Conservation (phyloP, 2,888 invertebrate species). For the Folsomia manolachei region DNA sequence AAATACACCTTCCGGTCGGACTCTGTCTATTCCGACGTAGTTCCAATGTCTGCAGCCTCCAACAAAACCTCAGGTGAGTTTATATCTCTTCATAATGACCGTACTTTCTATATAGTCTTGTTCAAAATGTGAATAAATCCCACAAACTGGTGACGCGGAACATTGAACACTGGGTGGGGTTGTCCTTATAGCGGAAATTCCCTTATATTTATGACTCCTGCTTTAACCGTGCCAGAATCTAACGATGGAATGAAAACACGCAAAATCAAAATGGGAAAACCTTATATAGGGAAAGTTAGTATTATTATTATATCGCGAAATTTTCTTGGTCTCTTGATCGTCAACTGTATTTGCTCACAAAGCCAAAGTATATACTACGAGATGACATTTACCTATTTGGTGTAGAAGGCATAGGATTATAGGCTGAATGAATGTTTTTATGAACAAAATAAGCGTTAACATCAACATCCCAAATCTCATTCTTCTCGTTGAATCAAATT, state of each 20-base stretch:
- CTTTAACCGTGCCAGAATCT: not conserved
- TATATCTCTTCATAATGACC: not conserved
- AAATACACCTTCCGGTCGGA: constrained; percentile 50
- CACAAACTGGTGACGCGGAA: too few species aligned
- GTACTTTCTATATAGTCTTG: not conserved
- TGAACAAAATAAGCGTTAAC: not conserved
- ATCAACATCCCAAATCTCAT: too few species aligned
- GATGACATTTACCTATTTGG: not conserved
- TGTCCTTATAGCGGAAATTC: not conserved
- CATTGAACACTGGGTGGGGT: not conserved
- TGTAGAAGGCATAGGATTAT: not conserved
- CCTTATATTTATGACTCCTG: not conserved
- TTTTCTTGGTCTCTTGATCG: too few species aligned
- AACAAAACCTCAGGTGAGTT: constrained; percentile 17
- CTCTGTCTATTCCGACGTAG: constrained; percentile 50
- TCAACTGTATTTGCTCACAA: too few species aligned
- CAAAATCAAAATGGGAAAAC: not conserved
- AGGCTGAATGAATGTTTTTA: too few species aligned
- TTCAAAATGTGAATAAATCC: too few species aligned
- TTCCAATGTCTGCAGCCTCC: constrained; percentile 44
- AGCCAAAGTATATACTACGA: too few species aligned
- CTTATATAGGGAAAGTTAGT: not conserved
- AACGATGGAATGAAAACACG: not conserved
- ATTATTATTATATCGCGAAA: too few species aligned
- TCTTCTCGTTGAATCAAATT: not conserved